Percentiles rank a stretch among this genome's conserved stretches.
Evolutionary conservation across 2,113 vertebrate genomes (phyloP).

Genomic region (Aepyceros melampus): DNA sequence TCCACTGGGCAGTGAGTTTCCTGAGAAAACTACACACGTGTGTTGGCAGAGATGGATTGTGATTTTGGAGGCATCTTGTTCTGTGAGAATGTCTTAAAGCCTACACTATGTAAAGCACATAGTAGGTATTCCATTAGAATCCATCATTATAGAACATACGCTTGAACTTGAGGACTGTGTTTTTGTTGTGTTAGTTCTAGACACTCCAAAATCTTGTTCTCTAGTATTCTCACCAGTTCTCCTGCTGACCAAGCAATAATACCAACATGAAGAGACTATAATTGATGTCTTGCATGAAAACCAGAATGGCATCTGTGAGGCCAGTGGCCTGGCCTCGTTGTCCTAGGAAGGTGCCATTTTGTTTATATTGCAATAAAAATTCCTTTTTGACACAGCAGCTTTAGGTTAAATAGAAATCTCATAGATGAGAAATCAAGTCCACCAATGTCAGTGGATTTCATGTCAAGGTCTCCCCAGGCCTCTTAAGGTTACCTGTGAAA

Average conservation of each 20-base stretch:
- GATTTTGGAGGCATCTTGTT: background rate
- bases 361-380: background rate
- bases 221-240: background rate
- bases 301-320: background rate
- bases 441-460: background rate
- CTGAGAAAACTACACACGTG: background rate
- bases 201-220: background rate
- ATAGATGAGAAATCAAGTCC: background rate
- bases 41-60: background rate
- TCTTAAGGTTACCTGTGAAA: background rate
- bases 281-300: background rate
- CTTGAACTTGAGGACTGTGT: background rate
- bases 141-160: background rate
- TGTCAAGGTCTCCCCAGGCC: background rate
- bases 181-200: background rate
- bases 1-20: background rate
- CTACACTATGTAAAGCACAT: background rate
- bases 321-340: background rate
- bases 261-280: background rate
- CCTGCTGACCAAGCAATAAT: background rate
- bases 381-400: background rate
- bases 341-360: background rate
- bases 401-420: background rate
- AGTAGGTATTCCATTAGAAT: background rate
- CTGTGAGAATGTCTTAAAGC: background rate